Percentiles rank a stretch among this genome's conserved stretches.
Conservation (phyloP, 2,113 vertebrate genomes). For the Bombycilla garrulus region DNA sequence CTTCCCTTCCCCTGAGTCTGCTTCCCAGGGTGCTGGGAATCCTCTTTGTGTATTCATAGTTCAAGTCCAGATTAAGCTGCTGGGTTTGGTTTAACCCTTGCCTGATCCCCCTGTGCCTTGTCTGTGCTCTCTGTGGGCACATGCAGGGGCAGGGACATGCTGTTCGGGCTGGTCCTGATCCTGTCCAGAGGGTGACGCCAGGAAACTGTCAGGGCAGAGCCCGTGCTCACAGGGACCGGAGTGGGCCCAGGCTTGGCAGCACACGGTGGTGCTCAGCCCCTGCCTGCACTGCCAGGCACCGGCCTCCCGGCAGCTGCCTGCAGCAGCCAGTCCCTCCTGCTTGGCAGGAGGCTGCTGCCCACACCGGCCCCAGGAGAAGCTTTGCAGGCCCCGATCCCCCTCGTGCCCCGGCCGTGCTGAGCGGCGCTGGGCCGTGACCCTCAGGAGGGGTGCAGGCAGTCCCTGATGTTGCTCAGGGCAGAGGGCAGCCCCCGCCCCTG, state of each 20-base stretch:
- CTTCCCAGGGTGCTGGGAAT: neutral
- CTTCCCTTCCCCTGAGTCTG: fast-evolving
- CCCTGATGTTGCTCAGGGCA: neutral
- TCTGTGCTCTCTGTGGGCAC: neutral
- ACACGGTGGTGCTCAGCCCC: fast-evolving
- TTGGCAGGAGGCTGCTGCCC: neutral
- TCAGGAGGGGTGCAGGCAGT: neutral
- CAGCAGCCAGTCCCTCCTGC: fast-evolving
- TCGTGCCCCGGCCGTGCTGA: fast-evolving
- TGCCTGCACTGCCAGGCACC: neutral
- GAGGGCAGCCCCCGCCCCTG: neutral
- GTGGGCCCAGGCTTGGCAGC: neutral
- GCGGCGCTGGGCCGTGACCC: neutral
- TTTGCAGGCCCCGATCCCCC: fast-evolving
- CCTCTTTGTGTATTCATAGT: neutral
- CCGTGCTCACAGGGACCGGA: neutral
- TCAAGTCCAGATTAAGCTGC: neutral
- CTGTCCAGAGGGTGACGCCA: neutral
- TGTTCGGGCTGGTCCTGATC: neutral
- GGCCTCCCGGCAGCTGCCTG: neutral
- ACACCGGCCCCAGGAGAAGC: fast-evolving
- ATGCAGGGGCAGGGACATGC: fast-evolving
- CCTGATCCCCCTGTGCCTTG: neutral
- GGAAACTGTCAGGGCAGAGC: neutral
- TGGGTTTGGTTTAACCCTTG: neutral